Evolutionary conservation across 1,140 invertebrate species (phyloP).

Genomic region (Apolygus lucorum): DNA sequence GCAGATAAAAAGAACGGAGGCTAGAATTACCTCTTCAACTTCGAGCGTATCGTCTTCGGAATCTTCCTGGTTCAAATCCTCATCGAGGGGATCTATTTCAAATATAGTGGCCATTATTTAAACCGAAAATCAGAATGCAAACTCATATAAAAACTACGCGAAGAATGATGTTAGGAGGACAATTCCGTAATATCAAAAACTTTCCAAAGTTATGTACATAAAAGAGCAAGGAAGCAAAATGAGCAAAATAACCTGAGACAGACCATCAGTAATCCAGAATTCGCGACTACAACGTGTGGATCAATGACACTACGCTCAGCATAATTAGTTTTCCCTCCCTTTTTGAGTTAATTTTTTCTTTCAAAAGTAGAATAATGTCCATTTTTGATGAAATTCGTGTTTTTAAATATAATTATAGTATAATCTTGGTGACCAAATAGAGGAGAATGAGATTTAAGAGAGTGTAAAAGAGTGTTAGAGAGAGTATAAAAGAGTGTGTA

Average conservation of each 20-base stretch:
- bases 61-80: conserved; percentile 60
- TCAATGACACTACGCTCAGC: too few species aligned
- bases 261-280: too few species aligned
- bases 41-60: conserved; percentile 74
- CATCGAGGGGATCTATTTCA: conserved; percentile 75
- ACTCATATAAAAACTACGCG: not conserved
- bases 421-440: too few species aligned
- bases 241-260: conserved; percentile 9
- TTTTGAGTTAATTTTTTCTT: too few species aligned
- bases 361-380: too few species aligned
- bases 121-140: not conserved
- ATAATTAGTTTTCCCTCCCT: too few species aligned
- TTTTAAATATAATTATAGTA: too few species aligned
- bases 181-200: conserved; percentile 9
- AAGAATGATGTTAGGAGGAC: not conserved
- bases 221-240: conserved; percentile 9
- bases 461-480: too few species aligned
- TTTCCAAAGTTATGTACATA: conserved; percentile 13
- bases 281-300: too few species aligned
- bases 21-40: conserved; percentile 58
- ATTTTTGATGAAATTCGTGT: too few species aligned
- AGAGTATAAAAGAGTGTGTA: too few species aligned
- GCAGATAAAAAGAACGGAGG: conserved; percentile 22
- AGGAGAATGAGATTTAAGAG: too few species aligned
- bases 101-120: conserved; percentile 49